Percentiles rank a stretch among this genome's conserved stretches.
These are phyloP conservation scores for Tragelaphus buxtoni DNA, from an alignment of 2,113 vertebrate genomes.

Conservation along the genomic window DNA sequence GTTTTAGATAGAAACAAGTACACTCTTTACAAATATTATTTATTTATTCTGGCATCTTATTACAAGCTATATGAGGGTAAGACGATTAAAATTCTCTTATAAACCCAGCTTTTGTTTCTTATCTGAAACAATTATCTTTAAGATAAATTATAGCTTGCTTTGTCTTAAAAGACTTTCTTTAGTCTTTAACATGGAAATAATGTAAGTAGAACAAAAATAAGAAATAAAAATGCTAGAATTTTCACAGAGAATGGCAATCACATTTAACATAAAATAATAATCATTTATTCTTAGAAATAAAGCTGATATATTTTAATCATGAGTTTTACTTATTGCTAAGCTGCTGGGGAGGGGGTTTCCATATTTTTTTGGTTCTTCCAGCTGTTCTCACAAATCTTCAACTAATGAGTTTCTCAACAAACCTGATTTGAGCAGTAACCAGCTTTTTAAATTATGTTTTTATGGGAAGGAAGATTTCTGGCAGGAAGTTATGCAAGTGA, in stretches of 20 bases:
- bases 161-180: neutral
- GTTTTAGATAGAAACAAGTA: neutral
- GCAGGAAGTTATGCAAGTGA: neutral
- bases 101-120: neutral
- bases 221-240: neutral
- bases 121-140: neutral
- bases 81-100: neutral
- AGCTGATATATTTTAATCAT: neutral
- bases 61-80: neutral
- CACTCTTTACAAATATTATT: neutral
- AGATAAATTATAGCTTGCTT: conserved; percentile 2
- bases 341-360: neutral
- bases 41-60: neutral
- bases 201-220: neutral
- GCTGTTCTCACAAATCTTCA: neutral
- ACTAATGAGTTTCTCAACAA: neutral
- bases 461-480: neutral
- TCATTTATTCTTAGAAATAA: neutral
- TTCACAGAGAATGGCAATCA: neutral
- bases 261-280: neutral
- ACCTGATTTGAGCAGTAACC: neutral
- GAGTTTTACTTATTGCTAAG: conserved; percentile 6
- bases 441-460: conserved; percentile 9
- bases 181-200: conserved; percentile 4
- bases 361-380: neutral